These are phyloP conservation scores for Drosophila malerkotliana DNA, from an alignment of 1,140 invertebrate species.

Conservation along the genomic window DNA sequence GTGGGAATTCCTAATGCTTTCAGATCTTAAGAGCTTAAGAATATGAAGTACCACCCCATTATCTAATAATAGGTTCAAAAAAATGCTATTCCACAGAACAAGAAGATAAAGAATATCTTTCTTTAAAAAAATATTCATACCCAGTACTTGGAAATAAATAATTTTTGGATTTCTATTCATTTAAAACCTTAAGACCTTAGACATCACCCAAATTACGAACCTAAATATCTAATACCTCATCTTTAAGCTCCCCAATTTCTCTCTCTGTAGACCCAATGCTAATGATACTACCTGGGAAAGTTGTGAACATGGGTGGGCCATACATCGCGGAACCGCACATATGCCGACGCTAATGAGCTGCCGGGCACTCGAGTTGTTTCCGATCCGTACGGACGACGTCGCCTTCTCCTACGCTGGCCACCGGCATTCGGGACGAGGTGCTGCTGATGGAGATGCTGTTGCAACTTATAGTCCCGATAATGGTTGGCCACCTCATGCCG, in stretches of 20 bases:
- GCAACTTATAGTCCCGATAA: constrained; percentile 75
- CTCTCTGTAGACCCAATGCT: background rate
- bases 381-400: background rate
- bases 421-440: background rate
- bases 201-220: too few species aligned
- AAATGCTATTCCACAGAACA: too few species aligned
- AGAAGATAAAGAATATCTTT: too few species aligned
- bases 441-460: constrained; percentile 37
- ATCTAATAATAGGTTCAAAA: too few species aligned
- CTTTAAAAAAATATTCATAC: too few species aligned
- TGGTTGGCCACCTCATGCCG: constrained; percentile 81
- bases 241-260: background rate
- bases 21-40: too few species aligned
- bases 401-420: constrained; percentile 10
- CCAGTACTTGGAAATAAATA: too few species aligned
- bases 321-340: constrained; percentile 54
- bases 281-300: constrained; percentile 66
- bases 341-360: constrained; percentile 40
- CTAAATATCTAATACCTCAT: too few species aligned
- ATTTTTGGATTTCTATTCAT: too few species aligned
- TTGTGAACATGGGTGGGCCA: constrained; percentile 67
- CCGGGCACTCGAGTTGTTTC: constrained; percentile 14
- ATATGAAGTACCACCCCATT: too few species aligned
- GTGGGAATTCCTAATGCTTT: too few species aligned
- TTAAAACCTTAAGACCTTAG: too few species aligned